These are phyloP conservation scores for Irena cyanogastra DNA, from an alignment of 2,113 vertebrate genomes.

Conservation along the genomic window DNA sequence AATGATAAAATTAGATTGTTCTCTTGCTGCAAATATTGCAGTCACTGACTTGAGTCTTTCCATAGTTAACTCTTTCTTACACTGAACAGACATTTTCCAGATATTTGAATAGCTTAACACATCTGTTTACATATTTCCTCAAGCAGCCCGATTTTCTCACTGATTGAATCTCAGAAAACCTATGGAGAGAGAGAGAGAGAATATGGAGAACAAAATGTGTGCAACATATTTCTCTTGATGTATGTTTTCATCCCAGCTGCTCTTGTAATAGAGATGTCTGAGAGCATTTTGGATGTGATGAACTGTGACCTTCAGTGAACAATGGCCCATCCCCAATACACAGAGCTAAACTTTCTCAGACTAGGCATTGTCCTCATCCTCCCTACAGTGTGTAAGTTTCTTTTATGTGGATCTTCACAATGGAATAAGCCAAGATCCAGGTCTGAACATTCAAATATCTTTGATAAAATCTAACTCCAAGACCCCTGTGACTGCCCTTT, in stretches of 20 bases:
- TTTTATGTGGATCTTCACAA: neutral
- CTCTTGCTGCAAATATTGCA: neutral
- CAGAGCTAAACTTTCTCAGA: neutral
- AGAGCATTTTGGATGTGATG: neutral
- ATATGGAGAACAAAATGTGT: neutral
- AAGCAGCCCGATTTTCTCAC: neutral
- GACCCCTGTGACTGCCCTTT: neutral
- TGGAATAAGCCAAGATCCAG: neutral
- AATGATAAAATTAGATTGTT: neutral
- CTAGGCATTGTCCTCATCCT: neutral
- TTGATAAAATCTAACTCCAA: neutral
- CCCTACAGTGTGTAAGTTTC: neutral
- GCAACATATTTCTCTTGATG: neutral
- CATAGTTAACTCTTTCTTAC: neutral
- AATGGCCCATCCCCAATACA: neutral
- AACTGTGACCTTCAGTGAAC: neutral
- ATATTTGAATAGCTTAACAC: neutral
- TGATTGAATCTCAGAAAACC: neutral
- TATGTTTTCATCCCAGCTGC: neutral
- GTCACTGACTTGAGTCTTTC: neutral
- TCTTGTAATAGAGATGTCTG: neutral
- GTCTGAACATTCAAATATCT: neutral
- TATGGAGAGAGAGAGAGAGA: neutral
- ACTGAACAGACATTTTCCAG: neutral
- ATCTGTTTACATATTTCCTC: neutral